Evolutionary conservation across 2,888 invertebrate genomes (phyloP).

Genomic region (Loripinus fragilis): DNA sequence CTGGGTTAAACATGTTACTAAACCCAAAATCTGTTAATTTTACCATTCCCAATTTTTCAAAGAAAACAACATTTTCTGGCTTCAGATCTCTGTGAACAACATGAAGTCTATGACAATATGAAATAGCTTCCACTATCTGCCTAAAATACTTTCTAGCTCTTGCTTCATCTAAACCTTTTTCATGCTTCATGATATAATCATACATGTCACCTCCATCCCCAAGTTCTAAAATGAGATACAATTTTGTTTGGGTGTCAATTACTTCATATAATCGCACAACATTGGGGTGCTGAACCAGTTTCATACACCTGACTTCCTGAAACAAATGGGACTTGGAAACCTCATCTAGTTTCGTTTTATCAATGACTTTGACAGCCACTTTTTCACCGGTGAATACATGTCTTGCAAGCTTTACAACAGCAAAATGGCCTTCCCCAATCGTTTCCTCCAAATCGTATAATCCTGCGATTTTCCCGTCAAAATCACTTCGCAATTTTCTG

Average conservation of each 20-base stretch:
- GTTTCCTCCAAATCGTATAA: slow-evolving; percentile 99
- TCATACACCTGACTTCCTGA: slow-evolving; percentile 95
- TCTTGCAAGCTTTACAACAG: slow-evolving; percentile 97
- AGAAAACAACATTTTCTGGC: slow-evolving; percentile 99
- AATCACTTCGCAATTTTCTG: slow-evolving; percentile 72
- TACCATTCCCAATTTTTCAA: slow-evolving; percentile 97
- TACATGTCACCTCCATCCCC: slow-evolving; percentile 99
- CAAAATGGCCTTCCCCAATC: slow-evolving; percentile 98
- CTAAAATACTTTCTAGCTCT: slow-evolving; percentile 92
- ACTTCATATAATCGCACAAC: slow-evolving; percentile 99
- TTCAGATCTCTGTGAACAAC: slow-evolving; percentile 97
- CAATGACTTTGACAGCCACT: slow-evolving; percentile 98
- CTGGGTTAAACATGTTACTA: slow-evolving; percentile 94
- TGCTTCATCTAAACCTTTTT: slow-evolving; percentile 88
- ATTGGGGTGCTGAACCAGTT: slow-evolving; percentile 99
- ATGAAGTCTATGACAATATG: slow-evolving; percentile 96
- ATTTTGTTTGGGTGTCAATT: slow-evolving; percentile 99
- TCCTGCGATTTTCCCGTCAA: slow-evolving; percentile 86
- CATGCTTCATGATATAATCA: slow-evolving; percentile 98
- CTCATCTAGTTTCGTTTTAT: slow-evolving; percentile 98
- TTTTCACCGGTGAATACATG: slow-evolving; percentile 99
- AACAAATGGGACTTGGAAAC: slow-evolving; percentile 95
- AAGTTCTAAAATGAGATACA: slow-evolving; percentile 94
- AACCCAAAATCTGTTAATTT: slow-evolving; percentile 99
- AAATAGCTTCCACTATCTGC: slow-evolving; percentile 98